Evolutionary conservation across 2,888 invertebrate genomes (phyloP), one percentile per base, ranked within the genome.

Genomic region (Pegoplata infirma): DNA sequence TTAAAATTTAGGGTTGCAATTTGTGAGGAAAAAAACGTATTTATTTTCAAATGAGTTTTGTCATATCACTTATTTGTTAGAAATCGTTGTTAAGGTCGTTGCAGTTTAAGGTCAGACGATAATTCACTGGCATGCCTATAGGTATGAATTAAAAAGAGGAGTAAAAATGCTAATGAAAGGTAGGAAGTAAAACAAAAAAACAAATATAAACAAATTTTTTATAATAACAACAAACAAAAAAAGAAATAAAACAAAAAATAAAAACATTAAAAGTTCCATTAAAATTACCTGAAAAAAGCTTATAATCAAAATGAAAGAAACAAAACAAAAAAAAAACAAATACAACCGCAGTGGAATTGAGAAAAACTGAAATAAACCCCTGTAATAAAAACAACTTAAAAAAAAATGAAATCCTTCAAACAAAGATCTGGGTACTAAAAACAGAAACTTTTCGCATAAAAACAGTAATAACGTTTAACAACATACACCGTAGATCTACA

Each of bases 281-380:
- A n/a, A 81, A 82, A 74, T 81, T 75, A 76, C 71, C 74, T 81
- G 66, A 44, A 72, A 78, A 80, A 63, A 61, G 55, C 58, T 47
- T 47, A 59, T 49, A 71, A 56, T 72, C 76, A 55, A 55, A 58
- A 63, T 76, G 58, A 68, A 51, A 21, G 59, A 64, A 32, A 8
- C n/a, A n/a, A n/a, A n/a, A n/a, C n/a, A n/a, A n/a, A n/a, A n/a
- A n/a, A n/a, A n/a, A n/a, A n/a, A n/a, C n/a, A n/a, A n/a, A n/a
- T n/a, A 25, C 28, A 74, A 64, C 53, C 49, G 56, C 51, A 69
- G 59, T 21, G 40, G 55, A 63, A 76, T 75, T 59, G 40, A 58
- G 59, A 28, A 40, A 67, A 51, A 23, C 21, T 55, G 49, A 49
- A 55, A 40, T 68, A 28, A 66, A 64, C 44, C 47, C n/a, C 28